These are phyloP conservation scores for Myiozetetes cayanensis DNA, from an alignment of 2,113 vertebrate species.

Conservation along the genomic window DNA sequence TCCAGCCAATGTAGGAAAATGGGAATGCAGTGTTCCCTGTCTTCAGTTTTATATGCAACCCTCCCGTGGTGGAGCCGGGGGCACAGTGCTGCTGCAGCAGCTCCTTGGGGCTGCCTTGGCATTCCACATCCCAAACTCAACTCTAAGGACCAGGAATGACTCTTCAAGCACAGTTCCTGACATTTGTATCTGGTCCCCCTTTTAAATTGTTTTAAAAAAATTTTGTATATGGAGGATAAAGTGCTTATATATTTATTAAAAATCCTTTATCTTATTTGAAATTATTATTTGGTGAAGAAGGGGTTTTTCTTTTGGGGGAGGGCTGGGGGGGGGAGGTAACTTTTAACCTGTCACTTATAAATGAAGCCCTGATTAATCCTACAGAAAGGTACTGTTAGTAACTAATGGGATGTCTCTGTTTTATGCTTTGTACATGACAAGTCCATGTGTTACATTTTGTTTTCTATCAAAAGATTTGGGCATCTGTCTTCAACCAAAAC, in stretches of 20 bases:
- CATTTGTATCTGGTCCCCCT: slow-evolving; percentile 74
- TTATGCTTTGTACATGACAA: slow-evolving; percentile 71
- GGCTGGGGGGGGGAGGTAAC: slow-evolving; percentile 43
- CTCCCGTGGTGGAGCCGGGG: background rate
- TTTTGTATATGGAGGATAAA: slow-evolving; percentile 84
- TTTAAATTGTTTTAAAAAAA: slow-evolving; percentile 78
- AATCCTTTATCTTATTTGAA: slow-evolving; percentile 82
- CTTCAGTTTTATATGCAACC: background rate
- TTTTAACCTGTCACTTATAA: slow-evolving; percentile 56
- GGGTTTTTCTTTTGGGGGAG: slow-evolving; percentile 67
- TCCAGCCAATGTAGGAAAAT: background rate
- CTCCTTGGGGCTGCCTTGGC: background rate
- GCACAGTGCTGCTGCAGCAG: background rate
- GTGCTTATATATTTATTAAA: slow-evolving; percentile 86
- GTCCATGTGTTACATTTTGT: slow-evolving; percentile 74
- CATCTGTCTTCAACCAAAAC: slow-evolving; percentile 84
- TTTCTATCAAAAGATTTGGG: slow-evolving; percentile 71
- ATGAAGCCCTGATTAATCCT: slow-evolving; percentile 60
- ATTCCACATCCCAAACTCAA: background rate
- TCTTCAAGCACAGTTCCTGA: slow-evolving; percentile 74
- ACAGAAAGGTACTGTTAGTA: slow-evolving; percentile 75
- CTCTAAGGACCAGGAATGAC: slow-evolving; percentile 53
- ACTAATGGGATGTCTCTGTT: slow-evolving; percentile 73
- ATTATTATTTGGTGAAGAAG: slow-evolving; percentile 79
- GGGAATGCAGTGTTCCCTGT: background rate